phyloP scores from a whole-genome alignment of 2,113 vertebrate species.

The Sylvilagus bachmani region DNA sequence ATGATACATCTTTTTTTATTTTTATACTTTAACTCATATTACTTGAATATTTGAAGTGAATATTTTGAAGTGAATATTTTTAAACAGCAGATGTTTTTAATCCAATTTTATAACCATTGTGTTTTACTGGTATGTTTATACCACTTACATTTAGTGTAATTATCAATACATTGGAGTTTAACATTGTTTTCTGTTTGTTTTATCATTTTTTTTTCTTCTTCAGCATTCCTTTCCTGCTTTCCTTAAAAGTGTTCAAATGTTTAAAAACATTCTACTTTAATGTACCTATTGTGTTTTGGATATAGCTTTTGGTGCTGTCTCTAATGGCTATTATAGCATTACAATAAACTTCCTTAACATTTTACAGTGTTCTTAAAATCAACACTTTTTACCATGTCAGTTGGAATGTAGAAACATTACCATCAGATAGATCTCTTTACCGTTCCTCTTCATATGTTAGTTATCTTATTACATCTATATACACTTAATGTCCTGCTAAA shows the following conservation, averaged over 20 bases:
- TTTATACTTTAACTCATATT: neutral
- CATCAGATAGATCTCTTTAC: neutral
- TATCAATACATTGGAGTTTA: neutral
- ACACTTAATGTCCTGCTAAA: neutral
- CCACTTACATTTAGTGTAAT: neutral
- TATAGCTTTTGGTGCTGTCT: neutral
- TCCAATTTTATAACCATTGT: neutral
- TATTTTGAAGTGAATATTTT: neutral
- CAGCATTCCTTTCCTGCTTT: neutral
- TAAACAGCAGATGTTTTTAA: neutral
- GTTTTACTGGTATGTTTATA: neutral
- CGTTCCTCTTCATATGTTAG: neutral
- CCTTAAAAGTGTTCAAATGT: neutral
- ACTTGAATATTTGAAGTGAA: neutral
- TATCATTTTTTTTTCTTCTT: neutral
- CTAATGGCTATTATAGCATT: neutral
- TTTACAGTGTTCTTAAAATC: neutral
- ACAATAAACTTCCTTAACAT: neutral
- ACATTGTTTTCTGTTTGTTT: neutral
- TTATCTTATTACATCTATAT: neutral
- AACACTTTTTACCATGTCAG: conserved; percentile 23
- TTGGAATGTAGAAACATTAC: neutral
- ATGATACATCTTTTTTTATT: neutral
- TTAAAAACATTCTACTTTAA: neutral
- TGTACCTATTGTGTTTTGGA: neutral